Conservation (phyloP, 2,797 vertebrate species). For the Vireo griseus region DNA sequence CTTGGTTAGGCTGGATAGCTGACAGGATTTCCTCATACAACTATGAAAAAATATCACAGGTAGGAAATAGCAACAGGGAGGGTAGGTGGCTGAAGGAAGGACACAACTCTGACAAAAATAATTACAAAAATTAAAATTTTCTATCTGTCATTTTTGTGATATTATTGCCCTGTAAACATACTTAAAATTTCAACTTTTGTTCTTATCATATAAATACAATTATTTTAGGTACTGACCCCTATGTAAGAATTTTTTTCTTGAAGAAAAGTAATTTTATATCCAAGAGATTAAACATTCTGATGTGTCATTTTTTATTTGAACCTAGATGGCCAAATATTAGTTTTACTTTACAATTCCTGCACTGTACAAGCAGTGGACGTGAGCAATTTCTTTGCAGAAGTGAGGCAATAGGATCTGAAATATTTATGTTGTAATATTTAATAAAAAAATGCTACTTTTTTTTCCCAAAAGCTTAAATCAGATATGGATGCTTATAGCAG, state of each 20-base stretch:
- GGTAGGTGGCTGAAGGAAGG: neutral
- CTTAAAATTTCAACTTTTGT: neutral
- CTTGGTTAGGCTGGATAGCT: neutral
- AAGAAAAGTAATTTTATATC: neutral
- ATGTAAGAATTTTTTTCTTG: neutral
- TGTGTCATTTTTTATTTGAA: neutral
- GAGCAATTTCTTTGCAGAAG: neutral
- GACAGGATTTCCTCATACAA: neutral
- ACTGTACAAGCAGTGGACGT: neutral
- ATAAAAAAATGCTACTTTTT: neutral
- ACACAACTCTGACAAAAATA: neutral
- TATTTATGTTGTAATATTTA: neutral
- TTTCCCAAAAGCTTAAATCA: accelerated
- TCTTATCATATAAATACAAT: neutral
- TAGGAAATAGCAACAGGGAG: neutral
- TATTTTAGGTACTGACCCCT: neutral
- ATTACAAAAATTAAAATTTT: neutral
- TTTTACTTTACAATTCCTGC: neutral
- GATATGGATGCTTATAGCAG: neutral
- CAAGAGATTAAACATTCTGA: neutral
- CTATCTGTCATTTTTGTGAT: neutral
- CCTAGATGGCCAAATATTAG: neutral
- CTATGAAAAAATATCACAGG: neutral
- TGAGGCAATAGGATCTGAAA: neutral
- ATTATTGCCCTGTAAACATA: neutral